Base-by-base conservation (phyloP, 1,140 invertebrate genomes). In the Nixonia krombeini region DNA sequence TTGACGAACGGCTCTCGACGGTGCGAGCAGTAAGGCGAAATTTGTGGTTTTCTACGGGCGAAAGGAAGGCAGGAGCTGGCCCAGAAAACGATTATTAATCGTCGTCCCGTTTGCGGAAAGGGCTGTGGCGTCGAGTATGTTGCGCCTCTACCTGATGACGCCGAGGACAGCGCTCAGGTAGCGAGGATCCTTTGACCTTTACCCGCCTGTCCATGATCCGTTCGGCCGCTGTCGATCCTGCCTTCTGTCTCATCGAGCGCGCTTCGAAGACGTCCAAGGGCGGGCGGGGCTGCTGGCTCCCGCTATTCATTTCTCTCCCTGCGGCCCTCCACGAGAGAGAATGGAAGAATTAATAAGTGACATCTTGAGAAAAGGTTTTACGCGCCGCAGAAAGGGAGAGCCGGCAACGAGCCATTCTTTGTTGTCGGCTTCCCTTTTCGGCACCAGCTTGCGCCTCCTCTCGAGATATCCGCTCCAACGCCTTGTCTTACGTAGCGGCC, bases 281-380 rank as follows among this genome's bases (percentile, higher is more conserved):
- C 64, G 71, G 50, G 56, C 29, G 50, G n/a, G 17, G 44, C 38
- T 4, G 46, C 37, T 45, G 52, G 62, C 69, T 74, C 70, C 72
- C 52, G 72, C 73, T 80, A 78, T 80, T 78, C 73, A 69, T 75
- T 67, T 80, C 64, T 56, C 53, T 68, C 58, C n/a, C n/a, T n/a
- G n/a, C 73, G 66, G 74, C 41, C 45, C 59, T 70, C 29, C 45
- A 58, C 53, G 45, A 9, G 56, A 69, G 66, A 79, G 72, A 75
- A 72, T 71, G 71, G 67, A 51, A 71, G 81, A 85, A 85, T 84
- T 85, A 84, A 84, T 84, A 85, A 85, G 83, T 83, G 83, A 83
- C 83, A 85, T 80, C 75, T 82, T 68, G 65, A 63, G 65, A 75
- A 76, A 79, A 76, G 79, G 73, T 78, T 78, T 77, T 77, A 78